Evolutionary conservation across 2,888 invertebrate genomes (phyloP).

Genomic region (Calliphora vomitoria): DNA sequence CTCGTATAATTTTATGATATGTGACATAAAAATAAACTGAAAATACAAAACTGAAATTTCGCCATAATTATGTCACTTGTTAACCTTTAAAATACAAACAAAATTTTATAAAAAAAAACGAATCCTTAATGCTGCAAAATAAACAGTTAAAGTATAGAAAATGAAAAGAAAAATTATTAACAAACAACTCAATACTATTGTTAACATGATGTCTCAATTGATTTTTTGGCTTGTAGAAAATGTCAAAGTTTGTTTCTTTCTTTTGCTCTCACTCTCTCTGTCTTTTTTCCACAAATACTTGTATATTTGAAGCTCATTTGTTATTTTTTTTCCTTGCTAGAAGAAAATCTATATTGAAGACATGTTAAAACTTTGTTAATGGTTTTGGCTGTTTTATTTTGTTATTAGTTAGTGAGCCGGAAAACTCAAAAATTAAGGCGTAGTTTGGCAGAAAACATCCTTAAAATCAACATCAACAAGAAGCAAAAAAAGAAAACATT

Average conservation of each 20-base stretch:
- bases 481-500: constrained; percentile 7
- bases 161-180: constrained; percentile 23
- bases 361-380: constrained; percentile 52
- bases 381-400: constrained; percentile 35
- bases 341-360: not conserved
- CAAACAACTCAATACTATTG: constrained; percentile 58
- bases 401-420: constrained; percentile 68
- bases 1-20: constrained; percentile 51
- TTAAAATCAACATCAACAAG: constrained; percentile 50
- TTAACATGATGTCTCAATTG: constrained; percentile 62
- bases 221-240: constrained; percentile 65
- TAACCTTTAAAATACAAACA: constrained; percentile 5
- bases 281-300: not conserved
- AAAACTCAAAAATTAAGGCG: constrained; percentile 71
- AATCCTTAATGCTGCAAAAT: too few species aligned
- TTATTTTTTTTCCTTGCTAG: not conserved
- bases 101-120: too few species aligned
- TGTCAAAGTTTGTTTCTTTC: constrained; percentile 56
- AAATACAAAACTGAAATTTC: constrained; percentile 4
- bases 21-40: constrained; percentile 61
- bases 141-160: not conserved
- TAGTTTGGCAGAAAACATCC: constrained; percentile 59
- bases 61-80: constrained; percentile 52
- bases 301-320: constrained; percentile 23
- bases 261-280: not conserved